Evolutionary conservation across 2,113 vertebrate species (phyloP).

Genomic region (Gorilla gorilla): DNA sequence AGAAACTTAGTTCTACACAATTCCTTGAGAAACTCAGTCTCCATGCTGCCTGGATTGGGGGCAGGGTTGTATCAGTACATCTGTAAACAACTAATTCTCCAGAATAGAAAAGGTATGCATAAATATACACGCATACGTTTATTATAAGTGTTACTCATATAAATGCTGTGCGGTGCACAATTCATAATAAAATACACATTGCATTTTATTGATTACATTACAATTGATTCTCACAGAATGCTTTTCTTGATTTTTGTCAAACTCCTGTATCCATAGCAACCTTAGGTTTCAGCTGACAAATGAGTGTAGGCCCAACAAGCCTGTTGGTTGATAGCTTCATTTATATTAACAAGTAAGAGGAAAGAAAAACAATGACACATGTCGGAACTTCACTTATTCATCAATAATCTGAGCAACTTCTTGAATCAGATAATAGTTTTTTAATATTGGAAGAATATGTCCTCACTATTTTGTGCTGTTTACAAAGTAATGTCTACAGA

Average conservation of each 20-base stretch:
- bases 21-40: conserved; percentile 11
- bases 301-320: not conserved
- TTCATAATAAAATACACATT: conserved; percentile 3
- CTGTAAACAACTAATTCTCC: not conserved
- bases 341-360: conserved; percentile 7
- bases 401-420: not conserved
- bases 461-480: not conserved
- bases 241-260: conserved; percentile 33
- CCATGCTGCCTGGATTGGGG: not conserved
- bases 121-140: not conserved
- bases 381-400: not conserved
- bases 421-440: not conserved
- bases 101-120: not conserved
- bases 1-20: not conserved
- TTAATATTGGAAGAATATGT: conserved; percentile 33
- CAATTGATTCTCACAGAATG: not conserved
- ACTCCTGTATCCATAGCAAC: conserved; percentile 31
- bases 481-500: not conserved
- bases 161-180: not conserved
- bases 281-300: conserved; percentile 8
- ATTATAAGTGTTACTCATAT: not conserved
- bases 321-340: conserved; percentile 2
- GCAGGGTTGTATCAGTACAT: not conserved
- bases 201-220: conserved; percentile 42
- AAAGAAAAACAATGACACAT: not conserved